Evolutionary conservation across 2,888 invertebrate species (phyloP).

Genomic region (Patella pellucida): DNA sequence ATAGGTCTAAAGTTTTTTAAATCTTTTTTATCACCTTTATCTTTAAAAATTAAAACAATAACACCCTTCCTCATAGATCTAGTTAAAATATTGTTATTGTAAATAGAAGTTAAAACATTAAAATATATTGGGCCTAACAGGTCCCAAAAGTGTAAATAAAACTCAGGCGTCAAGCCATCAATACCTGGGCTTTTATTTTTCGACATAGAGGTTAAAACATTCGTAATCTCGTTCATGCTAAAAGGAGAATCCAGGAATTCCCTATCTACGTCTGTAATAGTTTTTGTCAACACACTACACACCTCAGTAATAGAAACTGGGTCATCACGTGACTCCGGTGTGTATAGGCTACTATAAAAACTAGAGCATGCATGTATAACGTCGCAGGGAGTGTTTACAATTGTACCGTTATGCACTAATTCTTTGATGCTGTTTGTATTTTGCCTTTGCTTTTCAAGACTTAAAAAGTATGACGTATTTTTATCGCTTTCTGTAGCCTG

Average conservation of each 20-base stretch:
- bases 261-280: background rate
- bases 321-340: background rate
- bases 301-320: background rate
- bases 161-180: constrained; percentile 15
- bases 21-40: constrained; percentile 25
- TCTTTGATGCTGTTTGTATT: too few relatives aligned
- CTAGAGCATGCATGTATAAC: too few relatives aligned
- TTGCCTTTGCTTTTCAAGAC: too few relatives aligned
- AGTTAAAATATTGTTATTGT: constrained; percentile 23
- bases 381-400: too few relatives aligned
- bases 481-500: too few relatives aligned
- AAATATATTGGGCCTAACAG: constrained; percentile 20
- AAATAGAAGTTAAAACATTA: constrained; percentile 23
- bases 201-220: constrained; percentile 27
- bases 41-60: constrained; percentile 41
- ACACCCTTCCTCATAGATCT: constrained; percentile 20
- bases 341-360: background rate
- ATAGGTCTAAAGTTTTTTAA: constrained; percentile 45
- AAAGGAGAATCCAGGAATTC: constrained; percentile 8
- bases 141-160: constrained; percentile 3
- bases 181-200: constrained; percentile 26
- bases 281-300: background rate
- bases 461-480: too few relatives aligned
- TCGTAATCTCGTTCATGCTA: constrained; percentile 9
- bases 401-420: too few relatives aligned